A percentile compares a stretch with the other conserved stretches of the same genome.
Evolutionary conservation across 2,113 vertebrate genomes (phyloP).

Genomic region (human): GRCh38 chr15:26438001-26438500

Average conservation of each 20-base stretch:
- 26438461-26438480: background rate
- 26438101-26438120: background rate
- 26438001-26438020: background rate
- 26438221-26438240: fast-evolving
- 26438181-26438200: background rate
- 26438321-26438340: background rate
- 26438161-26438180: background rate
- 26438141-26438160: too few relatives aligned
- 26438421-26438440: fast-evolving
- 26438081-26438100: background rate
- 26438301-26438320: background rate
- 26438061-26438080: background rate
- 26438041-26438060: background rate
- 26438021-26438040: background rate
- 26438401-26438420: background rate
- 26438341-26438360: too few relatives aligned
- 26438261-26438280: too few relatives aligned
- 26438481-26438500: background rate
- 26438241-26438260: background rate
- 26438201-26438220: background rate
- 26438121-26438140: background rate
- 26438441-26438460: background rate
- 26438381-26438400: too few relatives aligned
- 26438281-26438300: too few relatives aligned
- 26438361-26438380: background rate